Conservation (phyloP, 2,113 vertebrate species). For the Ploceus nigricollis region DNA sequence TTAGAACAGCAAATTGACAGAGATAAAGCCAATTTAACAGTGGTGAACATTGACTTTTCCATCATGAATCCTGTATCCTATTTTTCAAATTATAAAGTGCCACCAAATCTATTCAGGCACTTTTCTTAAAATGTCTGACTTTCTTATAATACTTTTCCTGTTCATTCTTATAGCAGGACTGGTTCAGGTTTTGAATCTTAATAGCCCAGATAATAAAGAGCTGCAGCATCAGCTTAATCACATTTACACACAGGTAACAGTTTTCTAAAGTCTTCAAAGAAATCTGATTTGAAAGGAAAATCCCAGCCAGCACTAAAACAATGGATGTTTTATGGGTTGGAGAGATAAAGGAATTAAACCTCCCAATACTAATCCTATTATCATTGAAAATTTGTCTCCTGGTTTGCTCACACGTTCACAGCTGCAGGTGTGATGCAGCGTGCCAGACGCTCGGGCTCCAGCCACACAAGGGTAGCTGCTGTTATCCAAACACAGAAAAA, state of each 20-base stretch:
- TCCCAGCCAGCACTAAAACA: not conserved
- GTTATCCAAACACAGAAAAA: not conserved
- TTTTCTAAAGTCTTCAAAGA: not conserved
- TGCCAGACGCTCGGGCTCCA: not conserved
- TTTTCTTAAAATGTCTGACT: not conserved
- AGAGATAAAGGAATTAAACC: not conserved
- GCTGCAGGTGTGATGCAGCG: not conserved
- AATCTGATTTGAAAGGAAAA: slow-evolving; percentile 7
- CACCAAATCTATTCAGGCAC: not conserved
- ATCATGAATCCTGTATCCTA: not conserved
- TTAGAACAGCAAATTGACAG: not conserved
- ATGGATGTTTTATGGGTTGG: not conserved
- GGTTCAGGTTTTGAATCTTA: not conserved
- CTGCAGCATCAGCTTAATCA: not conserved
- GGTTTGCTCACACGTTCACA: not conserved
- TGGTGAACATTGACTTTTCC: not conserved
- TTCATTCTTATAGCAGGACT: not conserved
- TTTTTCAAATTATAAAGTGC: not conserved
- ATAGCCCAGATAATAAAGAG: not conserved
- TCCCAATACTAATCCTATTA: not conserved
- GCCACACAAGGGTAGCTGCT: fast-evolving
- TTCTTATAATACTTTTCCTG: not conserved
- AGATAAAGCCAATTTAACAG: not conserved
- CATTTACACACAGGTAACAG: not conserved
- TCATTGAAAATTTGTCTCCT: not conserved